Conservation (phyloP, 1,140 invertebrate species). For the Mylabris phalerata region DNA sequence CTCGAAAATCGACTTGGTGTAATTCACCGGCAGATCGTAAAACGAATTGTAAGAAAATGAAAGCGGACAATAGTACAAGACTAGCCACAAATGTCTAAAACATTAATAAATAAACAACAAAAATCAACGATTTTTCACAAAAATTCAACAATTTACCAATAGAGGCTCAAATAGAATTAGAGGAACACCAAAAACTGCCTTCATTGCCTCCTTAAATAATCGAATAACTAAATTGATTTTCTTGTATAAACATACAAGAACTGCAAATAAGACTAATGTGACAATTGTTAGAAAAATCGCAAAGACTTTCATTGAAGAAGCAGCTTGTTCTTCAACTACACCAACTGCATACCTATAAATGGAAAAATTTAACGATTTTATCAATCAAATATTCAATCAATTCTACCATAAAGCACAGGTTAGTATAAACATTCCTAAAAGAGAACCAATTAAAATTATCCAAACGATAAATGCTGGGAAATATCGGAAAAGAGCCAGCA, state of each 20-base stretch:
- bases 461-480: slow-evolving; percentile 58
- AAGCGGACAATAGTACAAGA: slow-evolving; percentile 6
- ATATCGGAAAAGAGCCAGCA: slow-evolving; percentile 55
- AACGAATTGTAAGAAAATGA: slow-evolving; percentile 4
- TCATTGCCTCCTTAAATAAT: slow-evolving; percentile 68
- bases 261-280: slow-evolving; percentile 54
- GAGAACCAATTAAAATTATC: slow-evolving; percentile 53
- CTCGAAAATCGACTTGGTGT: neutral
- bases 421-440: slow-evolving; percentile 50
- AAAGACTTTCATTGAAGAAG: neutral
- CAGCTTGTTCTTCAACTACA: neutral
- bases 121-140: neutral
- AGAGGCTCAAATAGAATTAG: slow-evolving; percentile 67
- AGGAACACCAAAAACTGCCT: slow-evolving; percentile 63
- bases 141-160: slow-evolving; percentile 47
- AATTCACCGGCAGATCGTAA: slow-evolving; percentile 16
- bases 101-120: neutral
- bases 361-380: neutral
- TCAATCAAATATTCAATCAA: neutral
- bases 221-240: slow-evolving; percentile 60
- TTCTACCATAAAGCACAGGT: slow-evolving; percentile 59
- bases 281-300: slow-evolving; percentile 46
- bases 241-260: slow-evolving; percentile 64
- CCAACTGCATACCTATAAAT: neutral
- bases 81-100: slow-evolving; percentile 19